Evolutionary conservation across 2,113 vertebrate genomes (phyloP).

Genomic region (Dasyornis broadbenti): DNA sequence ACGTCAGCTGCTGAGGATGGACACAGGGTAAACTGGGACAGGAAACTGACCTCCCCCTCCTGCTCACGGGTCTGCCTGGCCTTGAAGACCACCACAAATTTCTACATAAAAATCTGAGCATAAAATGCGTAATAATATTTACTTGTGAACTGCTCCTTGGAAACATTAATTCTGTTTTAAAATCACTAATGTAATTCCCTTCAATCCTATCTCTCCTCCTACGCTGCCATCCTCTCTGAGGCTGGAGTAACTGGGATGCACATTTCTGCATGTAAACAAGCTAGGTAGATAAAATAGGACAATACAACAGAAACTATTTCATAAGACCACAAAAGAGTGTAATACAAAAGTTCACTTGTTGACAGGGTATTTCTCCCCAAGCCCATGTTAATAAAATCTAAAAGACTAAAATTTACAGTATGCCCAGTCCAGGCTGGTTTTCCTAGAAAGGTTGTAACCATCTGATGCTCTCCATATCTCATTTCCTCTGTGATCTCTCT

Average conservation of each 20-base stretch:
- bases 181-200: neutral
- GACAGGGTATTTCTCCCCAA: neutral
- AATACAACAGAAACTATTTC: neutral
- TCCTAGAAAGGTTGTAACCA: neutral
- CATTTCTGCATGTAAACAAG: neutral
- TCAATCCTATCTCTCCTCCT: neutral
- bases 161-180: neutral
- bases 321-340: neutral
- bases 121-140: neutral
- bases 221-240: neutral
- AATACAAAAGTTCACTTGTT: neutral
- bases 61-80: neutral
- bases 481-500: neutral
- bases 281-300: neutral
- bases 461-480: neutral
- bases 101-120: neutral
- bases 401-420: neutral
- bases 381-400: neutral
- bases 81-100: neutral
- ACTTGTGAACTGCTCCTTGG: neutral
- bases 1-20: neutral
- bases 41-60: neutral
- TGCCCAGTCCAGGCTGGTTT: neutral
- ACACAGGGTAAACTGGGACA: neutral
- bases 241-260: neutral